Base-by-base conservation (phyloP, 2,113 vertebrate genomes). In the Mandrillus leucophaeus region DNA sequence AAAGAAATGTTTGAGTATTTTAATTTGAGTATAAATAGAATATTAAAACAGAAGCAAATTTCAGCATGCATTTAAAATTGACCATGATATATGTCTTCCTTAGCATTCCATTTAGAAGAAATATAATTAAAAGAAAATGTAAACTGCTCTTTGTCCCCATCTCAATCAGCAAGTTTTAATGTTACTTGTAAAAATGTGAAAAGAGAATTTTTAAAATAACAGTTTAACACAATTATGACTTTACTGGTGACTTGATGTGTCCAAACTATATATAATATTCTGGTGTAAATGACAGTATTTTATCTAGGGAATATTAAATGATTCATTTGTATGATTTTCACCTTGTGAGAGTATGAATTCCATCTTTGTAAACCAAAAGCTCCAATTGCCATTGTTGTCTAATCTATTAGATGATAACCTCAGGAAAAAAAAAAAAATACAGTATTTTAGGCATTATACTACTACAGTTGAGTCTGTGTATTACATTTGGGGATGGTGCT, bases 211-310 rank as follows among this genome's bases (percentile, higher is more conserved):
- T 97, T 94, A 82, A 93, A 92, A 64, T 27, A 94, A 59, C 20
- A 80, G 4, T 59, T 85, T 88, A 87, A 66, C n/a, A 78, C 30
- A 89, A 16, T 90, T 93, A 81, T 95, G 14, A 59, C 14, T 96
- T 79, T 87, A 18, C 52, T 52, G 52, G 3, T 95, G 48, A 79
- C 38, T 32, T 83, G 38, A 1, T 11, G 57, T 95, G 55, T 88
- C 92, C n/a, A 95, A 75, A 88, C 64, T 94, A 30, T 61, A 95
- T 66, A 81, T 95, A 94, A 83, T 95, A 92, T 95, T 92, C 43
- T 90, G 5, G 17, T 87, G 18, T 93, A 82, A 97, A 85, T 64
- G 68, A 43, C 35, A 93, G 11, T 76, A 4, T 86, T 93, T 97
- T 93, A 88, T 89, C 23, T 95, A 83, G 50, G 89, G 45, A 72